A percentile compares a stretch with the other conserved stretches of the same genome.
Evolutionary conservation across 1,140 invertebrate species (phyloP).

Genomic region (Epicauta chinensis): DNA sequence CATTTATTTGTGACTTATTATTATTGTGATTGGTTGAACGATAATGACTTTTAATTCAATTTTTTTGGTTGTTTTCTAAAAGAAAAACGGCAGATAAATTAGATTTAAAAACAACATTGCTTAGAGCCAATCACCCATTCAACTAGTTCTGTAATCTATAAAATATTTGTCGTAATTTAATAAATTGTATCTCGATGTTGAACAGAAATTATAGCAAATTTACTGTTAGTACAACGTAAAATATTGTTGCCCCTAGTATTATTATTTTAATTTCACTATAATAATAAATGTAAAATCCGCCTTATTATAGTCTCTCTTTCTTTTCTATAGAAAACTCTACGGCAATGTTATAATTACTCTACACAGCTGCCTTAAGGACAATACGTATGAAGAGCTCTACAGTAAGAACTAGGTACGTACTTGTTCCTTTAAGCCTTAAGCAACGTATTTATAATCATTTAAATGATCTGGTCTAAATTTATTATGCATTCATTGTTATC

Average conservation of each 20-base stretch:
- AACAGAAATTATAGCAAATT: not conserved
- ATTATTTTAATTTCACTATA: constrained; percentile 21
- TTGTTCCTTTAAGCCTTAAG: constrained; percentile 20
- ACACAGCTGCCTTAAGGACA: constrained; percentile 23
- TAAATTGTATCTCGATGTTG: constrained; percentile 6
- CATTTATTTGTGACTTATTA: no score
- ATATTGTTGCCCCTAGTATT: constrained; percentile 14
- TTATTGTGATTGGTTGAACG: no score
- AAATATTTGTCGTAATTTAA: no score
- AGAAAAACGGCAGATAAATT: no score
- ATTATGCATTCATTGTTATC: constrained; percentile 21
- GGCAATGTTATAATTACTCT: constrained; percentile 28
- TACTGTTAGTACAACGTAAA: constrained; percentile 13
- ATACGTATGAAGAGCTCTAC: constrained; percentile 24
- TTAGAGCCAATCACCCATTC: no score
- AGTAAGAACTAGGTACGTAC: constrained; percentile 13
- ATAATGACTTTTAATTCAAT: no score
- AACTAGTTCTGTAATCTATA: no score
- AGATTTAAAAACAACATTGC: no score
- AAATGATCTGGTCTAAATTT: constrained; percentile 25
- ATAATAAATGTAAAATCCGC: constrained; percentile 19
- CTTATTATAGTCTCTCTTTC: not conserved
- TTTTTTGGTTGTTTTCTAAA: no score
- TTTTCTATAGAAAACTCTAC: not conserved
- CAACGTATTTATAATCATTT: constrained; percentile 20